Evolutionary conservation across 2,113 vertebrate genomes (phyloP), one percentile per base, ranked within the genome.

Genomic region (Camarhynchus parvulus): DNA sequence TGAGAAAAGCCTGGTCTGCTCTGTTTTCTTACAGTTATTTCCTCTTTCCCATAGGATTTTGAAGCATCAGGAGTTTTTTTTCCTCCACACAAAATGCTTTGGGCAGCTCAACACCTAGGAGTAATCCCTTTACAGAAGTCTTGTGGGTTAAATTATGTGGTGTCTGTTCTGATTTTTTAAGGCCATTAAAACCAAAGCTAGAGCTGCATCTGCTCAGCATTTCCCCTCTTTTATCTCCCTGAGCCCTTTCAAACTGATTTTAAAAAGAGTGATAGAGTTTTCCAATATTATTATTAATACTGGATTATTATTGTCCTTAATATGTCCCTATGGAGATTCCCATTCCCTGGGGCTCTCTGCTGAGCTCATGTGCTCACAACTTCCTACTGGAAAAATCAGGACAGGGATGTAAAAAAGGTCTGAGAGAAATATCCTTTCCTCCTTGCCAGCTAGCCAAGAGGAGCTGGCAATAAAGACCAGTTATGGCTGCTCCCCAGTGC

Each of bases 351-450:
- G 55, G 61, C 46, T 44, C 39, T 44, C 14, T 23, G 62, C 69
- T 94, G 72, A 93, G 85, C 59, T 94, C 90, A 84, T 23, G 49
- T 1, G 0, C 59, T 95, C 92, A 95, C 85, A 85, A 81, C 95
- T 97, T 96, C 94, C 89, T 75, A 67, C 11, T 53, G 75, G 79
- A 52, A 70, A 27, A 68, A 80, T 44, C 37, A 55, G 67, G 50
- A 72, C 35, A 74, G 5, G 6, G 64, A 81, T 27, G 37, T 87
- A 74, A 73, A 89, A 70, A 49, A 90, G 17, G 37, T 80, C 87
- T 92, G 74, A 86, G 52, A 79, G 74, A 92, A 96, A 78, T 16
- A 42, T 56, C 25, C 14, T 83, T 91, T 72, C 47, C 52, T 58
- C 44, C 37, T 80, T 1, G 0, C 31, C 0, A 3, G 27, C 67